Conservation (phyloP, 2,888 invertebrate species). For the Synanthedon vespiformis region DNA sequence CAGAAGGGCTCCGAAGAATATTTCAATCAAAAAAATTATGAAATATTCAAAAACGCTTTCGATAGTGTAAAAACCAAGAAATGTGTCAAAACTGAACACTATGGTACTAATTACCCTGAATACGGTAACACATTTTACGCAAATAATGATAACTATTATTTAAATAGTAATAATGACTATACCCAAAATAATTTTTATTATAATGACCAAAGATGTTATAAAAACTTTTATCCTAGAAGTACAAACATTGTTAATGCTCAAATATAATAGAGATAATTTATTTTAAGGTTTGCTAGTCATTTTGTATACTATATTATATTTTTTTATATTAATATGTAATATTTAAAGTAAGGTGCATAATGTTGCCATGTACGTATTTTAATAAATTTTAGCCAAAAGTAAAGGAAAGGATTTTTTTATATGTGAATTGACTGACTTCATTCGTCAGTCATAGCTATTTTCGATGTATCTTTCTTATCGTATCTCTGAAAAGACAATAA, state of each 20-base stretch:
- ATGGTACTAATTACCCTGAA: constrained; percentile 22
- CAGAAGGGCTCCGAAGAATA: constrained; percentile 33
- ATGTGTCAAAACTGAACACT: constrained; percentile 31
- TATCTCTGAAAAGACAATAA: constrained; percentile 3
- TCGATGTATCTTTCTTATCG: no score
- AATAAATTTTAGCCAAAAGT: no score
- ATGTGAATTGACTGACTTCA: no score
- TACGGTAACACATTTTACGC: constrained; percentile 30
- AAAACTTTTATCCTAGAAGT: constrained; percentile 47
- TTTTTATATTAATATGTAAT: no score
- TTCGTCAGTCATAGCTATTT: no score
- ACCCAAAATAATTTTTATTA: constrained; percentile 42
- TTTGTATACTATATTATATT: constrained; percentile 8
- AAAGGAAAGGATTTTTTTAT: no score
- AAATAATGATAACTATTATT: constrained; percentile 37
- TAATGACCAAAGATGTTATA: constrained; percentile 51
- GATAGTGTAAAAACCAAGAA: constrained; percentile 51
- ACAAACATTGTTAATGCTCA: constrained; percentile 49
- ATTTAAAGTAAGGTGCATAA: constrained; percentile 1
- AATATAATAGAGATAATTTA: constrained; percentile 24
- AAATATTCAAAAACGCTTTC: constrained; percentile 71
- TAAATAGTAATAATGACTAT: constrained; percentile 31
- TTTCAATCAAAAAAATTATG: constrained; percentile 66
- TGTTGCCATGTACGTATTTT: no score
- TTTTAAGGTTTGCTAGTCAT: constrained; percentile 16